Evolutionary conservation across 2,888 invertebrate genomes (phyloP).

Genomic region (Pollenia griseotomentosa): DNA sequence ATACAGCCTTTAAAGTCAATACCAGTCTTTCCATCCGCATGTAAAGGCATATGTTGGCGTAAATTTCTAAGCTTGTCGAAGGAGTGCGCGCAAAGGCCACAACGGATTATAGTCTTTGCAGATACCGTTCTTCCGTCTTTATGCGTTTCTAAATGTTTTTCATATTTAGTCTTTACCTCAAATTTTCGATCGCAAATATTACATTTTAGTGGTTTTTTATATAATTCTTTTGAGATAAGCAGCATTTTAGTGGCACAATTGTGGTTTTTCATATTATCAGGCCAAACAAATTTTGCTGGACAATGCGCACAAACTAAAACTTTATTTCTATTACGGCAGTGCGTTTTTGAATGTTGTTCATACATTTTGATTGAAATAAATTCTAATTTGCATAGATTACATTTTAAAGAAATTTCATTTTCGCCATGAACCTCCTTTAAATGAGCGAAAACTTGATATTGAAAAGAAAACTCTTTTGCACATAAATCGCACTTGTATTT

Average conservation of each 20-base stretch:
- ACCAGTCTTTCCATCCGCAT: conserved; percentile 77
- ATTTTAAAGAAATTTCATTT: conserved; percentile 85
- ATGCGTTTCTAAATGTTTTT: conserved; percentile 80
- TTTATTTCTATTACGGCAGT: conserved; percentile 80
- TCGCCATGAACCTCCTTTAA: conserved; percentile 80
- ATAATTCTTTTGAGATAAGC: background rate
- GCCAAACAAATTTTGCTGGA: conserved; percentile 82
- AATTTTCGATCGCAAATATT: conserved; percentile 83
- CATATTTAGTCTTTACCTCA: conserved; percentile 80
- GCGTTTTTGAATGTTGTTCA: conserved; percentile 85
- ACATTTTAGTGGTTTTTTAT: conserved; percentile 84
- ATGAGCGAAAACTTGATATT: conserved; percentile 79
- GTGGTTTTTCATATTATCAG: conserved; percentile 80
- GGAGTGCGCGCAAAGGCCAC: conserved; percentile 77
- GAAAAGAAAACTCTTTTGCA: conserved; percentile 77
- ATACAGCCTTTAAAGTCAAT: conserved; percentile 75
- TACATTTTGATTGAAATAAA: conserved; percentile 85
- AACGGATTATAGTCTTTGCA: conserved; percentile 72
- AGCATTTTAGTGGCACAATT: conserved; percentile 75
- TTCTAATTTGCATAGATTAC: conserved; percentile 85
- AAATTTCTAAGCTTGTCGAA: conserved; percentile 75
- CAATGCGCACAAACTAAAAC: conserved; percentile 80
- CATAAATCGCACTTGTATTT: conserved; percentile 80
- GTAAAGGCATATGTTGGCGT: conserved; percentile 77
- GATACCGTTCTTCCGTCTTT: conserved; percentile 78